These are phyloP conservation scores for Tarsius wallacei DNA, from an alignment of 2,797 vertebrate species.

Conservation along the genomic window DNA sequence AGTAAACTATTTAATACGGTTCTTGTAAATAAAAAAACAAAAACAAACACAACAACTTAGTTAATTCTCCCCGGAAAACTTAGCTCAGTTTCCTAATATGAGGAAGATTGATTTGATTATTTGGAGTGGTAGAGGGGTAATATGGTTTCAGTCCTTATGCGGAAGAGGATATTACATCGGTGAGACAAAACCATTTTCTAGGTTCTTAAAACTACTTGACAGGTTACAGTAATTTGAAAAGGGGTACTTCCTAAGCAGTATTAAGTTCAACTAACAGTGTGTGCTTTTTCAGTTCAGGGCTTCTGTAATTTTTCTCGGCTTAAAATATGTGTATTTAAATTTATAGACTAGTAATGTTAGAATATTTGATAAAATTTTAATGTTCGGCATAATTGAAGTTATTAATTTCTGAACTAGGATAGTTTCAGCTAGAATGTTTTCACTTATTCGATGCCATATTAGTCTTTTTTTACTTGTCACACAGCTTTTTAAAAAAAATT, in stretches of 20 bases:
- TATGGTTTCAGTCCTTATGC: background rate
- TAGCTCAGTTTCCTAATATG: background rate
- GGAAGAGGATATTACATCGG: background rate
- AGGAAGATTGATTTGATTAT: constrained; percentile 45
- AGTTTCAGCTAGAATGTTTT: constrained; percentile 72
- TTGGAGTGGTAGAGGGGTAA: constrained; percentile 15
- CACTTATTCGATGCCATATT: constrained; percentile 71
- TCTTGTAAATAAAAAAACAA: constrained; percentile 49
- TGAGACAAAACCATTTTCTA: constrained; percentile 64
- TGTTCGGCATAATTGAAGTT: background rate
- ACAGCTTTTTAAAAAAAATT: background rate
- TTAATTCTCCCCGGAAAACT: constrained; percentile 26
- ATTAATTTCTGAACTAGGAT: constrained; percentile 75
- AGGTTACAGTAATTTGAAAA: constrained; percentile 58
- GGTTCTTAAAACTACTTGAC: constrained; percentile 58
- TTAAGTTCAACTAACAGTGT: constrained; percentile 21
- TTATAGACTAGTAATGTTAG: constrained; percentile 24
- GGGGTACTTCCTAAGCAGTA: background rate
- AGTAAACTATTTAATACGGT: constrained; percentile 15
- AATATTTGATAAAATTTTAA: constrained; percentile 53
- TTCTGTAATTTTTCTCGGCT: constrained; percentile 56
- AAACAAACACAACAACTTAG: constrained; percentile 33
- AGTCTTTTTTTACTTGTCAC: constrained; percentile 79
- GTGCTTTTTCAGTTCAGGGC: constrained; percentile 18
- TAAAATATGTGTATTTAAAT: constrained; percentile 16